Percentiles rank a stretch among this genome's conserved stretches.
Conservation (phyloP, 2,888 invertebrate genomes). For the Mythimna loreyi region DNA sequence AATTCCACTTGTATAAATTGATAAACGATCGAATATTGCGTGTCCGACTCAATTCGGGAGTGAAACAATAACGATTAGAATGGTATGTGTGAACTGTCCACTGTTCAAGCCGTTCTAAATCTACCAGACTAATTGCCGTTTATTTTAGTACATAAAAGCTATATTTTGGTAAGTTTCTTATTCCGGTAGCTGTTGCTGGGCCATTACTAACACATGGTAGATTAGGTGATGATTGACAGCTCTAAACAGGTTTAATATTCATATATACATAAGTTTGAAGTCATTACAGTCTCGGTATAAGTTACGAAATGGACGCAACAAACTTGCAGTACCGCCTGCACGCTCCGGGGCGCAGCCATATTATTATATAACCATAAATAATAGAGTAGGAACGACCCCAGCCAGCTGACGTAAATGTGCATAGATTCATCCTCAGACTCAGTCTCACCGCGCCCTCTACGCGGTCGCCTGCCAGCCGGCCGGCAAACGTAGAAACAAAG, state of each 20-base stretch:
- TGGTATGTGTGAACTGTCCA: slow-evolving; percentile 59
- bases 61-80: slow-evolving; percentile 47
- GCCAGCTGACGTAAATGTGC: slow-evolving; percentile 59
- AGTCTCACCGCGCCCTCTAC: slow-evolving; percentile 58
- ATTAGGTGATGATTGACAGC: slow-evolving; percentile 14
- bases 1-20: slow-evolving; percentile 43
- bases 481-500: slow-evolving; percentile 44
- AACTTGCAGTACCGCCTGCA: slow-evolving; percentile 22
- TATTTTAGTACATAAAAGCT: slow-evolving; percentile 48
- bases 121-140: slow-evolving; percentile 46
- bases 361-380: slow-evolving; percentile 58
- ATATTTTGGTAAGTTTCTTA: slow-evolving; percentile 33
- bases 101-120: slow-evolving; percentile 32
- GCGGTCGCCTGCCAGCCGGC: slow-evolving; percentile 51
- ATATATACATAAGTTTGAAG: slow-evolving; percentile 6
- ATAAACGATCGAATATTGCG: slow-evolving; percentile 51
- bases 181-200: slow-evolving; percentile 31
- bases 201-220: slow-evolving; percentile 15
- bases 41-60: slow-evolving; percentile 44
- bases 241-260: slow-evolving; percentile 17
- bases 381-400: slow-evolving; percentile 54
- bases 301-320: slow-evolving; percentile 20
- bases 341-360: slow-evolving; percentile 38
- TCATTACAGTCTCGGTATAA: slow-evolving; percentile 8
- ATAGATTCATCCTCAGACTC: slow-evolving; percentile 61